A percentile compares a stretch with the other conserved stretches of the same genome.
These are phyloP conservation scores for Gnatocerus cornutus DNA, from an alignment of 2,888 invertebrate species.

Conservation along the genomic window DNA sequence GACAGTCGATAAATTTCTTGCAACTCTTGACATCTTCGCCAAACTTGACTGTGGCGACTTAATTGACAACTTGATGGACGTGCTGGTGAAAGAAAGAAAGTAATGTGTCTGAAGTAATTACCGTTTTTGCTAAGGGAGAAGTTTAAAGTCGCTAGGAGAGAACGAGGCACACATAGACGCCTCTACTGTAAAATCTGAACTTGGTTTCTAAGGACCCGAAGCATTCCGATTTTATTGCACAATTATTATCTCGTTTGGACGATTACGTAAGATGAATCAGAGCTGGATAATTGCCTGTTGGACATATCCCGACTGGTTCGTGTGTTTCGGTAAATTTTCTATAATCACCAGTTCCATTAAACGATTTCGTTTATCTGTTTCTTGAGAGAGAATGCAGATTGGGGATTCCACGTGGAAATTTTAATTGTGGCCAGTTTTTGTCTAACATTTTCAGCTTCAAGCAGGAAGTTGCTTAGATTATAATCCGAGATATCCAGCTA, in stretches of 20 bases:
- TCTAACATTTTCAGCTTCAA: too few relatives aligned
- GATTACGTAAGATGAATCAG: slow-evolving; percentile 26
- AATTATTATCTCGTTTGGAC: slow-evolving; percentile 25
- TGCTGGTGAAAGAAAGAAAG: not conserved
- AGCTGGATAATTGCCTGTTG: slow-evolving; percentile 19
- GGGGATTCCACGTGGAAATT: slow-evolving; percentile 13
- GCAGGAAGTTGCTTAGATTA: too few relatives aligned
- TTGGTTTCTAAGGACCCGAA: not conserved
- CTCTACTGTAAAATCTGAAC: too few relatives aligned
- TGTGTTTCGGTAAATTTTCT: slow-evolving; percentile 35
- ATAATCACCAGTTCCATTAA: slow-evolving; percentile 24
- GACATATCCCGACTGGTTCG: slow-evolving; percentile 17
- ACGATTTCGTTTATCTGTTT: slow-evolving; percentile 23
- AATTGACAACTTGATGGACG: not conserved
- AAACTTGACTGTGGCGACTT: slow-evolving; percentile 8
- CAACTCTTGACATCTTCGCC: not conserved
- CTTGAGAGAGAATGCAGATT: slow-evolving; percentile 18
- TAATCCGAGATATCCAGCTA: too few relatives aligned
- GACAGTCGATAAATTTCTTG: slow-evolving; percentile 17
- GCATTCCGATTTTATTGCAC: slow-evolving; percentile 26
- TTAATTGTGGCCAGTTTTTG: slow-evolving; percentile 12
- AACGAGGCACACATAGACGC: too few relatives aligned
- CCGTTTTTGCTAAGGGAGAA: not conserved
- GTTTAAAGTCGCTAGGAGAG: too few relatives aligned
- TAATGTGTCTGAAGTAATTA: not conserved